Evolutionary conservation across 2,888 invertebrate species (phyloP).

Genomic region (Platypus cylindrus): DNA sequence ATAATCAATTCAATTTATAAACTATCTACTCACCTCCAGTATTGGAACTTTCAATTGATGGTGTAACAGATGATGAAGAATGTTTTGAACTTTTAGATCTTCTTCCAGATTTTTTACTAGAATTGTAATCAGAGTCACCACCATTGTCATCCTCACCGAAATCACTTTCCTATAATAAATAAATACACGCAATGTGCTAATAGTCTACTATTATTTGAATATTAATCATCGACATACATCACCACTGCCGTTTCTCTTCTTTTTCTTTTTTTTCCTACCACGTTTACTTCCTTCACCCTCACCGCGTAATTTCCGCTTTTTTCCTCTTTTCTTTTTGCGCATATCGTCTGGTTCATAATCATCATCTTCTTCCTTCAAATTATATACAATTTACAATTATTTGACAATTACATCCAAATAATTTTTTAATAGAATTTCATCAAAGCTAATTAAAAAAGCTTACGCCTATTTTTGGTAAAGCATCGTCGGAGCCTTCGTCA

Average conservation of each 20-base stretch:
- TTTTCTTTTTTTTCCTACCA: constrained; percentile 89
- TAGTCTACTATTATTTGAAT: not conserved
- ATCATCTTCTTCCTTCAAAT: constrained; percentile 78
- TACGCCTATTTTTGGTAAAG: constrained; percentile 45
- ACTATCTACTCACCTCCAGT: constrained; percentile 25
- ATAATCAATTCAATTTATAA: not conserved
- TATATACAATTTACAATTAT: too few relatives aligned
- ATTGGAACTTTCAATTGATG: constrained; percentile 32
- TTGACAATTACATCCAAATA: not conserved
- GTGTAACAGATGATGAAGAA: constrained; percentile 33
- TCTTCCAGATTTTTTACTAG: constrained; percentile 49
- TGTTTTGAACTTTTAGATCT: constrained; percentile 40
- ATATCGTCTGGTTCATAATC: constrained; percentile 77
- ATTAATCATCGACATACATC: constrained; percentile 50
- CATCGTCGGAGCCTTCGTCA: constrained; percentile 65
- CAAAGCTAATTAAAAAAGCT: constrained; percentile 19
- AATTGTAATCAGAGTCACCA: constrained; percentile 65
- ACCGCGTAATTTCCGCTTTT: constrained; percentile 82
- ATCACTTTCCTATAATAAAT: constrained; percentile 55
- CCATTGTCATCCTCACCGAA: constrained; percentile 53
- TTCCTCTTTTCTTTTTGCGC: constrained; percentile 83
- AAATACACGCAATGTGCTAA: constrained; percentile 1
- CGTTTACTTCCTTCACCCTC: constrained; percentile 60
- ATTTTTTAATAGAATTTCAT: not conserved
- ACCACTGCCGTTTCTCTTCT: constrained; percentile 84